A percentile compares a stretch with the other conserved stretches of the same genome.
Conservation (phyloP, 1,140 invertebrate genomes). For the Monomorium pharaonis region DNA sequence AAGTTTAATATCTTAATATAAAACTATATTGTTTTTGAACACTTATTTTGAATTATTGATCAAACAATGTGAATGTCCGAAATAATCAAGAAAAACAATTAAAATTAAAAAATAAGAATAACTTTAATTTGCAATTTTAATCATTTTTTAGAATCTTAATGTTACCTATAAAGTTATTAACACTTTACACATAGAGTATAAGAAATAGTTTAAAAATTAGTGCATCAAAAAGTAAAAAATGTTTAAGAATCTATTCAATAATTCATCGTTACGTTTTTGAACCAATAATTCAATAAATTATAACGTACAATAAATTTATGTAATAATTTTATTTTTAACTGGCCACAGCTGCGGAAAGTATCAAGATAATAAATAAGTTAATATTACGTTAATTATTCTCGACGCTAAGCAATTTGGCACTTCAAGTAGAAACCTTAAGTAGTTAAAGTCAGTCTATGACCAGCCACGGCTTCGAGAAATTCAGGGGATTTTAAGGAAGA, state of each 20-base stretch:
- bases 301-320: neutral
- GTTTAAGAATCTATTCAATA: neutral
- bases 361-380: conserved; percentile 13
- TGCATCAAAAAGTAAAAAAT: neutral
- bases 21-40: neutral
- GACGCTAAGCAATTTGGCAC: conserved; percentile 21
- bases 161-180: neutral
- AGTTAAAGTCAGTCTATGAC: conserved; percentile 21
- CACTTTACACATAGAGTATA: neutral
- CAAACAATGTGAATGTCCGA: neutral
- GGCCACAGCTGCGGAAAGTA: conserved; percentile 6
- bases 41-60: neutral
- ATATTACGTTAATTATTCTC: conserved; percentile 14
- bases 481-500: conserved; percentile 40
- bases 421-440: conserved; percentile 16
- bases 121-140: neutral
- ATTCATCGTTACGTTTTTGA: neutral
- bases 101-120: neutral
- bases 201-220: neutral
- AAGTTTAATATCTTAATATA: neutral
- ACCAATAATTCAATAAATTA: too few species aligned
- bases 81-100: neutral
- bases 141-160: neutral
- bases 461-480: conserved; percentile 7
- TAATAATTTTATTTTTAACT: conserved; percentile 11